phyloP scores from a whole-genome alignment of 2,113 vertebrate species.

The Oxygymnocypris stewartii region DNA sequence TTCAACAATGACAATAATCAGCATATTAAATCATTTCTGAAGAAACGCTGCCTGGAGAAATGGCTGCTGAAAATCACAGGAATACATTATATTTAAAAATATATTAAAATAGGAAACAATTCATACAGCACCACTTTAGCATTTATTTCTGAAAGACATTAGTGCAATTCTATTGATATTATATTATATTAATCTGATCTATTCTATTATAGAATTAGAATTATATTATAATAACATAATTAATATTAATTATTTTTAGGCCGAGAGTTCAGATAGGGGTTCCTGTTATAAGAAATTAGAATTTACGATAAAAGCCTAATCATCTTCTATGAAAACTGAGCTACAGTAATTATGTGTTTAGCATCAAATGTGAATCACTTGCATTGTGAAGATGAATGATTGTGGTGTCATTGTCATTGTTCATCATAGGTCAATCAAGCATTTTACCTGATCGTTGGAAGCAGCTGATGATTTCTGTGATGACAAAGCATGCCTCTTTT shows the following conservation, averaged over 20 bases:
- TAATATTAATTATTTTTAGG: background rate
- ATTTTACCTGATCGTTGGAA: background rate
- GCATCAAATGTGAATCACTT: background rate
- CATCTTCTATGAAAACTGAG: background rate
- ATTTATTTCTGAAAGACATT: background rate
- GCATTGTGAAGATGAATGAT: background rate
- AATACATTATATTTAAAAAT: background rate
- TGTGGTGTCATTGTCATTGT: background rate
- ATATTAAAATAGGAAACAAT: background rate
- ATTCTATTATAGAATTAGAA: too few relatives aligned
- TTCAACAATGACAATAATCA: background rate
- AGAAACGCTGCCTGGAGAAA: background rate
- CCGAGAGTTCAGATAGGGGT: background rate
- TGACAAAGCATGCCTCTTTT: background rate
- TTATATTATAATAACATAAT: too few relatives aligned
- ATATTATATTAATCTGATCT: too few relatives aligned
- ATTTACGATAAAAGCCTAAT: conserved; percentile 20
- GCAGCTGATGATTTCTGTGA: conserved; percentile 1
- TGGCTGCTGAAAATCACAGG: background rate
- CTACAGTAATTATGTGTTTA: background rate
- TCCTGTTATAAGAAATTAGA: background rate
- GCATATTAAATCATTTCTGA: background rate
- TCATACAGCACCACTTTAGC: background rate
- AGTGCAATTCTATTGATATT: background rate
- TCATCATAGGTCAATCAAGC: background rate